Percentiles rank a stretch among this genome's conserved stretches.
Conservation (phyloP, 2,888 invertebrate genomes). For the Alviniconcha strummeri region DNA sequence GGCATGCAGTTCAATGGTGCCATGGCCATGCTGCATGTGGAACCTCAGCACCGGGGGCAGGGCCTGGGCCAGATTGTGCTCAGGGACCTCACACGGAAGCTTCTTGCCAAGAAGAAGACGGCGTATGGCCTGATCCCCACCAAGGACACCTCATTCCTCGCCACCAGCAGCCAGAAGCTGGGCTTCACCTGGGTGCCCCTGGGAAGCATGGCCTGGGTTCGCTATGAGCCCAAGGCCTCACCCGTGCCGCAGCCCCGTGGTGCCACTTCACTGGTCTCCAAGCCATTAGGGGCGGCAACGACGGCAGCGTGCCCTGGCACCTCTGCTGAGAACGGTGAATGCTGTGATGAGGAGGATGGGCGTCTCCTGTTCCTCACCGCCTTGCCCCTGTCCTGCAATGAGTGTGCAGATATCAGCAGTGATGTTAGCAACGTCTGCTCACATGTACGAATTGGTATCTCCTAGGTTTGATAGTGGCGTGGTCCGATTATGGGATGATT, state of each 20-base stretch:
- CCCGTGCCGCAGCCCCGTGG: not conserved
- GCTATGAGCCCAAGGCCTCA: conserved; percentile 42
- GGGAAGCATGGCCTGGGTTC: conserved; percentile 64
- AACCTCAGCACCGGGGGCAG: conserved; percentile 55
- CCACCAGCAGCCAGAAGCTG: conserved; percentile 52
- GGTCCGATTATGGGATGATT: too few species aligned
- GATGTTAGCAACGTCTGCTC: not conserved
- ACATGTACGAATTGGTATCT: not conserved
- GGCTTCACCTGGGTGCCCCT: conserved; percentile 66
- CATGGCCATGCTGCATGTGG: conserved; percentile 64
- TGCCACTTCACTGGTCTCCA: not conserved
- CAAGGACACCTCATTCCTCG: conserved; percentile 56
- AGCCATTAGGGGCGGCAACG: not conserved
- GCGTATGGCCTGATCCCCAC: conserved; percentile 63
- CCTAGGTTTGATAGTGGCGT: not conserved
- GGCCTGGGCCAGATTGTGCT: conserved; percentile 61
- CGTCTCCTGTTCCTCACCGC: conserved; percentile 38
- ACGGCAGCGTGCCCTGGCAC: not conserved
- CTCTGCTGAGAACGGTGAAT: not conserved
- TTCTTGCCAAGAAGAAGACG: conserved; percentile 54
- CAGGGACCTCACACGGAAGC: conserved; percentile 56
- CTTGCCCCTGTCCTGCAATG: conserved; percentile 41
- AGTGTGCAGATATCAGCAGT: conserved; percentile 38
- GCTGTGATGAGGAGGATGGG: not conserved
- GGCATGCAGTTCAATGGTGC: conserved; percentile 67